A percentile compares a stretch with the other conserved stretches of the same genome.
These are phyloP conservation scores for Parascotia fuliginaria DNA, from an alignment of 2,888 invertebrate species.

Conservation along the genomic window DNA sequence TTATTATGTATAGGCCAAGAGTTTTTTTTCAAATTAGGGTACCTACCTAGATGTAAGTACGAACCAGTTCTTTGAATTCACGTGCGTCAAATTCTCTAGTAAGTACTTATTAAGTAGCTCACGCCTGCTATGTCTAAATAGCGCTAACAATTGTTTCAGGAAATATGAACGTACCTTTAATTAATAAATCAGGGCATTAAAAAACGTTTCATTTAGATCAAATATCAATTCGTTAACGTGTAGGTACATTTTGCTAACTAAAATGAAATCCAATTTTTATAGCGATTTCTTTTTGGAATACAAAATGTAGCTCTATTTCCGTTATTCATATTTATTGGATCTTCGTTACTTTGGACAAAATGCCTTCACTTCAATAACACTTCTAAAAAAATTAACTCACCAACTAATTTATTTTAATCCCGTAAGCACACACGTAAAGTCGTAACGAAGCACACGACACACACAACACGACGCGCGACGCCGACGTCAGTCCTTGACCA, in stretches of 20 bases:
- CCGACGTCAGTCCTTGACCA: slow-evolving; percentile 10
- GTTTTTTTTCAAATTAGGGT: too few species aligned
- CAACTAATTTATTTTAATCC: background rate
- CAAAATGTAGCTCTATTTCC: too few species aligned
- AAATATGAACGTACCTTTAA: background rate
- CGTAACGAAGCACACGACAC: slow-evolving; percentile 3
- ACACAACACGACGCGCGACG: slow-evolving; percentile 5
- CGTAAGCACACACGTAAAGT: slow-evolving; percentile 1
- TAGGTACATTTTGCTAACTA: too few species aligned
- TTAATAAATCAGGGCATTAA: background rate
- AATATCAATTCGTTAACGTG: too few species aligned
- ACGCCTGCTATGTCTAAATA: too few species aligned
- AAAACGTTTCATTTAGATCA: background rate
- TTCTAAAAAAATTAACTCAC: too few species aligned
- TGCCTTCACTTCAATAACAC: too few species aligned
- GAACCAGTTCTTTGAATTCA: background rate
- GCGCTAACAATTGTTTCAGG: background rate
- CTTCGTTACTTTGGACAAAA: too few species aligned
- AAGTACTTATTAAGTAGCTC: background rate
- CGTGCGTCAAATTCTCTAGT: background rate
- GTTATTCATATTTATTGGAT: too few species aligned
- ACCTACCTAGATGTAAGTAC: background rate
- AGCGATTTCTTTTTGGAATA: too few species aligned
- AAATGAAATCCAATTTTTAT: too few species aligned
- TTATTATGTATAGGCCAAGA: too few species aligned